Evolutionary conservation across 1,140 invertebrate genomes (phyloP).

Genomic region (Pseudachorutes palmiensis): DNA sequence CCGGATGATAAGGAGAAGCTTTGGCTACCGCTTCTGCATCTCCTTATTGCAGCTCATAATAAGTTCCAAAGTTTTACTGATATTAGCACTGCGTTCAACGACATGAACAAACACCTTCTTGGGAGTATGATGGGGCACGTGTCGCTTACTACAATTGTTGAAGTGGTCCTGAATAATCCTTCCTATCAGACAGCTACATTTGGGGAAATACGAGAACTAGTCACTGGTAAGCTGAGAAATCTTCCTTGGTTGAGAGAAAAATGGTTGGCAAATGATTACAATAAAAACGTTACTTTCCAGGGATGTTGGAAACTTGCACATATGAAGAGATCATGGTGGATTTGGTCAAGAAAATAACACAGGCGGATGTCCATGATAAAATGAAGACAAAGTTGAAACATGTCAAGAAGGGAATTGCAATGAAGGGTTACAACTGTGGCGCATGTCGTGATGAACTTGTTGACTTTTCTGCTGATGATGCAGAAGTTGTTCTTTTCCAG

Average conservation of each 20-base stretch:
- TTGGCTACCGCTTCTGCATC: conserved; percentile 51
- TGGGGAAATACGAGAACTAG: conserved; percentile 48
- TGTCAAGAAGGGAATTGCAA: conserved; percentile 31
- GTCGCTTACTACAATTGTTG: conserved; percentile 49
- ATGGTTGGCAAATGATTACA: too few species aligned
- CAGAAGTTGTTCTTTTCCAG: conserved; percentile 35
- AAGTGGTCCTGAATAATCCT: conserved; percentile 49
- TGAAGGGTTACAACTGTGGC: conserved; percentile 28
- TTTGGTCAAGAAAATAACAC: conserved; percentile 37
- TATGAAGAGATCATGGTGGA: conserved; percentile 46
- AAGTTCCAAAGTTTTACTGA: conserved; percentile 42
- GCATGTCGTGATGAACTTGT: conserved; percentile 22
- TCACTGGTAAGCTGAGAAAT: conserved; percentile 39
- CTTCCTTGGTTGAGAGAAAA: too few species aligned
- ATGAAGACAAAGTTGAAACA: conserved; percentile 26
- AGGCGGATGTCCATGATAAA: conserved; percentile 39
- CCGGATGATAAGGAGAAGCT: conserved; percentile 46
- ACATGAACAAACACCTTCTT: conserved; percentile 49
- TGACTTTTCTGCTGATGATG: conserved; percentile 15
- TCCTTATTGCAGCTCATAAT: conserved; percentile 47
- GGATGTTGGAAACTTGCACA: conserved; percentile 52
- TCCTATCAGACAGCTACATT: conserved; percentile 50
- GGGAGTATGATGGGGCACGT: conserved; percentile 55
- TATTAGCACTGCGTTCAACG: conserved; percentile 40
- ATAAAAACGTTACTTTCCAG: too few species aligned